These are phyloP conservation scores for Bergia puertoricense DNA, from an alignment of 92 coral and sea anemone species.

Conservation along the genomic window DNA sequence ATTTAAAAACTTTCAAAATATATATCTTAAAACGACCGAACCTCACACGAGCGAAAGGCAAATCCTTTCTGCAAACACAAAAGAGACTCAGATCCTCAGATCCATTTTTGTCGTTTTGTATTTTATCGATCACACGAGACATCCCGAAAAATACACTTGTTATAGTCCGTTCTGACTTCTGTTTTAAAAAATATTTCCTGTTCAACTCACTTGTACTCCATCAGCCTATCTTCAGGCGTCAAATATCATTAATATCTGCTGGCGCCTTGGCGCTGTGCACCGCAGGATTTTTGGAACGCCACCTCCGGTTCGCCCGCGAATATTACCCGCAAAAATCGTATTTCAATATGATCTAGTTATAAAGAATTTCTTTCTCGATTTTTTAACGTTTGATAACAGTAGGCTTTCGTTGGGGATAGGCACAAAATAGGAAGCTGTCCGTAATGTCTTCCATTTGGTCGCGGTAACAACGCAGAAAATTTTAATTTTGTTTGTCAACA, in stretches of 20 bases:
- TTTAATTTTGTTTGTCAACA: conserved; percentile 39
- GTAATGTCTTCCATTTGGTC: neutral
- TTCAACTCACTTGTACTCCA: neutral
- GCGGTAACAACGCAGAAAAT: conserved; percentile 31
- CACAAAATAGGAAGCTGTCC: conserved; percentile 5
- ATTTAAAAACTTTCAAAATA: no score
- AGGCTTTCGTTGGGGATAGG: neutral
- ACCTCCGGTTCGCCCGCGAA: conserved; percentile 40
- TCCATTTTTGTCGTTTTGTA: neutral
- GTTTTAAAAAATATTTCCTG: neutral
- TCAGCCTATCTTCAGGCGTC: conserved; percentile 14
- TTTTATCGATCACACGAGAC: neutral
- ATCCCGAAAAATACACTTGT: neutral
- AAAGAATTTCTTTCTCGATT: neutral
- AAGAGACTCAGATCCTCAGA: neutral
- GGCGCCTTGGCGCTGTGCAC: conserved; percentile 38
- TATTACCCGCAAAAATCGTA: conserved; percentile 5
- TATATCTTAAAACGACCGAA: neutral
- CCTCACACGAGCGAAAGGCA: neutral
- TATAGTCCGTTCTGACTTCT: neutral
- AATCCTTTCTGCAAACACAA: no score
- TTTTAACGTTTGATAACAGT: neutral
- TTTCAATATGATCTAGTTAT: neutral
- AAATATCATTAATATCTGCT: neutral
- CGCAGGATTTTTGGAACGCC: conserved; percentile 18